These are phyloP conservation scores for Morone saxatilis DNA, from an alignment of 2,113 vertebrate genomes.

Conservation along the genomic window DNA sequence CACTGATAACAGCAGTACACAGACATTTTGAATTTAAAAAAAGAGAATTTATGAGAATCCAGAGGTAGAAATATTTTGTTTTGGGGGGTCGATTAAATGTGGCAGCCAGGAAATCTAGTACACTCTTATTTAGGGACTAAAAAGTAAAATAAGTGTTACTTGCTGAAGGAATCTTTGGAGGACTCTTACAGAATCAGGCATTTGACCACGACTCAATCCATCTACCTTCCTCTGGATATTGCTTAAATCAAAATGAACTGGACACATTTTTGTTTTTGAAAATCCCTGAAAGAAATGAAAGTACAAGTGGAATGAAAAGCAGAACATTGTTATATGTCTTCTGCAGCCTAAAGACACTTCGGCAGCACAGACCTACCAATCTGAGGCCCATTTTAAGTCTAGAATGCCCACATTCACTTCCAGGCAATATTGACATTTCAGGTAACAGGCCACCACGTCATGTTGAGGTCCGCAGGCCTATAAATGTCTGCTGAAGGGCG, in stretches of 20 bases:
- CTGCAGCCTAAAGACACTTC: neutral
- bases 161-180: neutral
- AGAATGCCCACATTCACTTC: neutral
- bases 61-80: neutral
- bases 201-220: neutral
- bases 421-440: constrained; percentile 71
- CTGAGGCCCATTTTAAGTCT: neutral
- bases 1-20: neutral
- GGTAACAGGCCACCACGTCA: constrained; percentile 66
- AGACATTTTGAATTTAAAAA: neutral
- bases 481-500: constrained; percentile 70
- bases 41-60: neutral
- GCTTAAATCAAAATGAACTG: neutral
- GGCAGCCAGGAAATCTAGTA: neutral
- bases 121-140: neutral
- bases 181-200: neutral
- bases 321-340: neutral
- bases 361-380: neutral
- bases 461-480: constrained; percentile 55
- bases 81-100: neutral
- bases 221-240: neutral
- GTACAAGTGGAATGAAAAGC: neutral
- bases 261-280: neutral
- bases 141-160: neutral
- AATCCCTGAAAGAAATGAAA: neutral